Conservation (phyloP, 2,113 vertebrate species). For the Notechis scutatus region DNA sequence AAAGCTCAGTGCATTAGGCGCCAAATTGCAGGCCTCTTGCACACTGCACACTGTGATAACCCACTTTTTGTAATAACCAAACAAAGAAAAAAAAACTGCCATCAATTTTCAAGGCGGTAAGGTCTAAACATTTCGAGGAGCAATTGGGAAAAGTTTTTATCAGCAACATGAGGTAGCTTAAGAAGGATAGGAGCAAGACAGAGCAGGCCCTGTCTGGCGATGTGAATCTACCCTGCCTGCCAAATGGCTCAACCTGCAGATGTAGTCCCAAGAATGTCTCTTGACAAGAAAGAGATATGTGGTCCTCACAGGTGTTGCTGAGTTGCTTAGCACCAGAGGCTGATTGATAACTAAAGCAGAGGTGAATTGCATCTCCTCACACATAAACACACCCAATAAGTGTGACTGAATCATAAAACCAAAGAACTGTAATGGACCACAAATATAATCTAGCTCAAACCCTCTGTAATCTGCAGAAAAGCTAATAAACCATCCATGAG, state of each 20-base stretch:
- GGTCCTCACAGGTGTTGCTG: fast-evolving
- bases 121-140: neutral
- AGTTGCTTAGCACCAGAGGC: too few species aligned
- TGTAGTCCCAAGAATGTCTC: neutral
- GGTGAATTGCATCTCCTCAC: neutral
- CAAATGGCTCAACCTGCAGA: neutral
- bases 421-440: neutral
- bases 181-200: neutral
- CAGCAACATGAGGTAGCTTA: neutral
- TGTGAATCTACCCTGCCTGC: neutral
- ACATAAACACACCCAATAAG: neutral
- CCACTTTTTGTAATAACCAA: slow-evolving; percentile 17
- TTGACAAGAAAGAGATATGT: fast-evolving
- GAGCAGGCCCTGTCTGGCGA: neutral
- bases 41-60: slow-evolving; percentile 10
- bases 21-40: slow-evolving; percentile 20
- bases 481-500: neutral
- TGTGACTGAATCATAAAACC: neutral
- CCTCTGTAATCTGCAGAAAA: neutral
- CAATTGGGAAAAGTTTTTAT: slow-evolving; percentile 25
- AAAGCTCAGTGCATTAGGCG: neutral
- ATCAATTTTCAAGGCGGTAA: slow-evolving; percentile 31
- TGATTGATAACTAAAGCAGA: neutral
- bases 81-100: slow-evolving; percentile 31
- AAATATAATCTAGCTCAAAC: neutral